A percentile compares a stretch with the other conserved stretches of the same genome.
phyloP scores from a whole-genome alignment of 1,140 invertebrate genomes.

The Caenorhabditis brenneri region DNA sequence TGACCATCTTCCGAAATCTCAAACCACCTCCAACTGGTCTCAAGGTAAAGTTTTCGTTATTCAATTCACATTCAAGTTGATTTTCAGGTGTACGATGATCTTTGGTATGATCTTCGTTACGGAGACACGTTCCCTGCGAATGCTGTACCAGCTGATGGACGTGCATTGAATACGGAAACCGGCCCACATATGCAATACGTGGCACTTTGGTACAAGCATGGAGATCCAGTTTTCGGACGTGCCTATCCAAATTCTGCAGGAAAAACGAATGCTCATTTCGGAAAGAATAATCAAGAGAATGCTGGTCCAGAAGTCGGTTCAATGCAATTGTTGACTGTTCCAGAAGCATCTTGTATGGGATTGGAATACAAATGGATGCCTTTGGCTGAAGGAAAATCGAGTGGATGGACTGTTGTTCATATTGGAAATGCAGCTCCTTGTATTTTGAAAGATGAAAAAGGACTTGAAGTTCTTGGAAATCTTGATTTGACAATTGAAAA shows the following conservation, averaged over 20 bases:
- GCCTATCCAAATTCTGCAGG: slow-evolving; percentile 44
- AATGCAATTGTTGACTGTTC: slow-evolving; percentile 49
- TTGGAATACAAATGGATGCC: slow-evolving; percentile 52
- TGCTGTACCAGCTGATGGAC: slow-evolving; percentile 51
- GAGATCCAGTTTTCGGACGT: slow-evolving; percentile 56
- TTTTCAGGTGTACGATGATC: slow-evolving; percentile 55
- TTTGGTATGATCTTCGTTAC: slow-evolving; percentile 58
- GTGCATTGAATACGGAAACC: slow-evolving; percentile 47
- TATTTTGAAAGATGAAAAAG: slow-evolving; percentile 38
- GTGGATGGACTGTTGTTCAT: slow-evolving; percentile 54
- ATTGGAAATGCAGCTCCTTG: slow-evolving; percentile 50
- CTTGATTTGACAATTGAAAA: slow-evolving; percentile 44
- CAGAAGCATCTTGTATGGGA: slow-evolving; percentile 38
- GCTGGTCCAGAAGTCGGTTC: slow-evolving; percentile 54
- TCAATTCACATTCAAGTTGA: background rate
- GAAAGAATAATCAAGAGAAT: slow-evolving; percentile 55
- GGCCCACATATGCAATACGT: slow-evolving; percentile 52
- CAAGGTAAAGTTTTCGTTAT: slow-evolving; percentile 27
- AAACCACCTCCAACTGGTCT: slow-evolving; percentile 55
- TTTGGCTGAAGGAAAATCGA: slow-evolving; percentile 40
- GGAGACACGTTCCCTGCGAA: slow-evolving; percentile 50
- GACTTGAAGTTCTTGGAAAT: slow-evolving; percentile 48
- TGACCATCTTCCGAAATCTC: slow-evolving; percentile 60
- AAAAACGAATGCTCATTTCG: slow-evolving; percentile 49
- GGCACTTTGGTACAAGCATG: slow-evolving; percentile 58